A percentile compares a stretch with the other conserved stretches of the same genome.
Conservation (phyloP, 2,113 vertebrate species). For the Phrynocephalus versicolor region DNA sequence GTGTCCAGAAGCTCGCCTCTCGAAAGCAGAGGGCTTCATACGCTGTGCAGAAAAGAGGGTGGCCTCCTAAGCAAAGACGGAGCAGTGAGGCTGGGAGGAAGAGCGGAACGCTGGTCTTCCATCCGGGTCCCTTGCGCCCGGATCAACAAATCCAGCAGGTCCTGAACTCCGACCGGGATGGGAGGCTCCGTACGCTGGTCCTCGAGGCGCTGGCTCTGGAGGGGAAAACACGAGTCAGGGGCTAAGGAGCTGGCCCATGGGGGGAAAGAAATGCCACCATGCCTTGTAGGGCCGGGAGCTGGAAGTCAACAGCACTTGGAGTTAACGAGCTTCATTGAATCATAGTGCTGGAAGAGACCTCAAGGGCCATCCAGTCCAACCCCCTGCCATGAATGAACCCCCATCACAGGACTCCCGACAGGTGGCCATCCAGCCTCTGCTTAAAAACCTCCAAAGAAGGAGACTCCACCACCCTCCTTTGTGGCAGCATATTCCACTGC, state of each 20-base stretch:
- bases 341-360: too few species aligned
- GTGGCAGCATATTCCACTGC: too few species aligned
- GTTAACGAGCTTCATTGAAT: too few species aligned
- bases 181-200: slow-evolving; percentile 83
- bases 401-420: too few species aligned
- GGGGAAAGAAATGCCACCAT: neutral
- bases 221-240: neutral
- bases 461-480: too few species aligned
- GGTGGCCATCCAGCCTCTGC: too few species aligned
- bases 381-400: too few species aligned
- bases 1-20: neutral
- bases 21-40: neutral
- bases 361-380: too few species aligned
- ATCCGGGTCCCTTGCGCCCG: slow-evolving; percentile 82
- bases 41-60: neutral
- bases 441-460: too few species aligned
- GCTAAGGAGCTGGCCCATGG: too few species aligned
- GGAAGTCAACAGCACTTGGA: neutral
- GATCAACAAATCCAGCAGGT: slow-evolving; percentile 83
- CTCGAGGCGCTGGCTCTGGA: slow-evolving; percentile 80
- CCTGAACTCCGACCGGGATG: slow-evolving; percentile 81
- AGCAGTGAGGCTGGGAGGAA: slow-evolving; percentile 64
- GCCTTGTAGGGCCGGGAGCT: neutral
- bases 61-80: neutral
- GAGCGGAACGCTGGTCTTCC: slow-evolving; percentile 83